Base-by-base conservation (phyloP, 2,888 invertebrate genomes). In the Apeira syringaria region DNA sequence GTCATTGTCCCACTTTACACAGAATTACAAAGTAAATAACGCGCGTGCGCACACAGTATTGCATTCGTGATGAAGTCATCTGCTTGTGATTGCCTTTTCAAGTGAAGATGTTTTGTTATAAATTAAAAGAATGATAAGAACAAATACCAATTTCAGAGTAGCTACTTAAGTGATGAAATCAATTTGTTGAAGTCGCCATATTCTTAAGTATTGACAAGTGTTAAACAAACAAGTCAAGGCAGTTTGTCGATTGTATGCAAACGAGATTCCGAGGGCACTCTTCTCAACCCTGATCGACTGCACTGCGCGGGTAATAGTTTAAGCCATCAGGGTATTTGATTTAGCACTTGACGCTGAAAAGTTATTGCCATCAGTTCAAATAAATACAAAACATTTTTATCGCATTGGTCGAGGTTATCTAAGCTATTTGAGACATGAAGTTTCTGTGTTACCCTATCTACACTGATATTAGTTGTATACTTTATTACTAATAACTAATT, bases 1-100 rank as follows among this genome's bases (percentile, higher is more conserved):
- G 40, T 17, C 28, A 24, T 29, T 28, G 33, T 25, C 28, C 33
- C 15, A 40, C 28, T 29, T 41, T 22, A 8, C 22, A 6, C 6
- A 28, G 6, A 29, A 34, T 27, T 12, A 38, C 36, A 31, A 26
- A 24, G 37, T 18, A 27, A 39, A 20, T 20, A 20, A 1, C 1
- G 5, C 6, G 7, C 7, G 5, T 4, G 6, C 7, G 20, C 7
- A 6, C 5, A 20, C 18, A 6, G 7, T 7, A 8, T 28, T 28
- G 28, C 28, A 28, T 4, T 6, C 5, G 30, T 10, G 18, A 18
- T 30, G 18, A 18, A 6, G 10, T 30, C 30, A 30, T 18, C 30
- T 3, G 10, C 17, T 9, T 5, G 3, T 9, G 10, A 10, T 30
- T 8, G 9, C 9, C 10, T 30, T 18, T 1, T 18, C 8, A 28